Base-by-base conservation (phyloP, 2,888 invertebrate species). In the Acrobeloides nanus region DNA sequence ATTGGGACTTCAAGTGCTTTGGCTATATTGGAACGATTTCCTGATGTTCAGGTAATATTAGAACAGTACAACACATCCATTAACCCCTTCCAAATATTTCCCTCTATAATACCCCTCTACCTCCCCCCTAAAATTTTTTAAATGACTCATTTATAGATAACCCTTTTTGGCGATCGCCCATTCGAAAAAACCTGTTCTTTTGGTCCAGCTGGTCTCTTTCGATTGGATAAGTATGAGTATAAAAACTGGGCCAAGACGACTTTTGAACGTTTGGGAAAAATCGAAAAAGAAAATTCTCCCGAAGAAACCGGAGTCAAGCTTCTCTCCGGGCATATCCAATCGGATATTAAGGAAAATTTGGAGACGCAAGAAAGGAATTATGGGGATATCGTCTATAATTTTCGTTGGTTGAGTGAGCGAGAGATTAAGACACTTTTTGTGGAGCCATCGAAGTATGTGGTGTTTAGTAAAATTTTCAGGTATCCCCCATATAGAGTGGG, bases 171-270 rank as follows among this genome's bases (percentile, higher is more conserved):
- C 15, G 63, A 66, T 37, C 43, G 53, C 1, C 53, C 57, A 4
- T 68, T 70, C 39, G 61, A 60, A 15, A 41, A 67, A 7, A 57
- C 62, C 3, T 65, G 66, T 46, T 61, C 61, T 41, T 62, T 45
- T 32, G 70, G 71, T 1, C 70, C 70, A 17, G 70, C 68, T 10
- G 70, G 70, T 4, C 49, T 70, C 3, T 70, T 70, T 34, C 53
- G 70, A 0, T 54, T 70, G 23, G 68, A 68, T 44, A 53, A 59
- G n/a, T 37, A 25, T 10, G 48, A 48, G 6, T 45, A 23, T 38
- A 64, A 62, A 15, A 53, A 57, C 24, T 64, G 61, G 50, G 69
- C 66, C 6, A 38, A 48, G 8, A 48, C 34, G 5, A 56, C 64
- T 1, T 70, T 70, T 45, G 53, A 53, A 18, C 60, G 65, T 52